Evolutionary conservation across 2,113 vertebrate species (phyloP).

Genomic region (Forbesichthys papilliferus): DNA sequence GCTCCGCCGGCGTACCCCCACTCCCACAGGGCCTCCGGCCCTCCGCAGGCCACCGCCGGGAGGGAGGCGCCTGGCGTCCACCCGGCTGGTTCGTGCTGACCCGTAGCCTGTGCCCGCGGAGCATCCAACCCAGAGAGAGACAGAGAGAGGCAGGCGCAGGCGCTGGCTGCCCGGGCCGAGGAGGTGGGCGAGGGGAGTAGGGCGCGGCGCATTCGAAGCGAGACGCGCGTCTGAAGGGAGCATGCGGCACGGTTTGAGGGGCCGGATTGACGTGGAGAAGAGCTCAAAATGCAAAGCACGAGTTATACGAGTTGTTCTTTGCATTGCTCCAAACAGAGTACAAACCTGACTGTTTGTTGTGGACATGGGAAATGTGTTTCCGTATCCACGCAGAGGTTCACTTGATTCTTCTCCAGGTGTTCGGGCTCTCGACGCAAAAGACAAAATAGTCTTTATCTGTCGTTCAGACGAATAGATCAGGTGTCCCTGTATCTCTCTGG

Average conservation of each 20-base stretch:
- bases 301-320: slow-evolving; percentile 5
- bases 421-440: slow-evolving; percentile 6
- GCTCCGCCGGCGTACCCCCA: slow-evolving; percentile 49
- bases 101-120: slow-evolving; percentile 65
- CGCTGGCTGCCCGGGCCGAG: slow-evolving; percentile 12
- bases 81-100: slow-evolving; percentile 76
- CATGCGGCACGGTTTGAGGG: slow-evolving; percentile 7
- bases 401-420: slow-evolving; percentile 12
- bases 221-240: slow-evolving; percentile 59
- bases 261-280: slow-evolving; percentile 1
- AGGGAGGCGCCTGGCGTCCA: slow-evolving; percentile 66
- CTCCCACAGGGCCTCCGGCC: slow-evolving; percentile 54
- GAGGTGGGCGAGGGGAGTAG: slow-evolving; percentile 37
- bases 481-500: slow-evolving; percentile 53
- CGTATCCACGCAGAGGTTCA: slow-evolving; percentile 3
- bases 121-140: slow-evolving; percentile 55
- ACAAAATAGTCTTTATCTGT: not conserved
- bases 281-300: not conserved
- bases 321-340: slow-evolving; percentile 1
- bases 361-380: slow-evolving; percentile 7
- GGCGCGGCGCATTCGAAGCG: slow-evolving; percentile 45
- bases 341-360: slow-evolving; percentile 4
- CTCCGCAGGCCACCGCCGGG: slow-evolving; percentile 77
- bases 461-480: slow-evolving; percentile 11
- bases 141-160: slow-evolving; percentile 14